phyloP scores from a whole-genome alignment of 2,113 vertebrate genomes.

The Pelobates fuscus region DNA sequence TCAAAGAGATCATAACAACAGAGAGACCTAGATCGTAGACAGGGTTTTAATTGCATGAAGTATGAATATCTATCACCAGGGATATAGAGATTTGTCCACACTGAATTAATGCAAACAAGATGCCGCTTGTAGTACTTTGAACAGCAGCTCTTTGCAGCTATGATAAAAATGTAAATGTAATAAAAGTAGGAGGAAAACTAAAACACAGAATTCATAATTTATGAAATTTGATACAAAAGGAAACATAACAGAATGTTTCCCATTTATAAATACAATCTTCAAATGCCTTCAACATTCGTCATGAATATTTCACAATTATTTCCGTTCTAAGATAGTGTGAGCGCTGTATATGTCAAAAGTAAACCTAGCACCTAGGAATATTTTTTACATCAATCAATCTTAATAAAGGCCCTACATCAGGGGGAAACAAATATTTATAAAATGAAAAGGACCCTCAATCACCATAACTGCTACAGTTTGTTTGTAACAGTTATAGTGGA shows the following conservation, averaged over 20 bases:
- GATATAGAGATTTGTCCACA: constrained; percentile 25
- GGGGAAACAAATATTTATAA: too few relatives aligned
- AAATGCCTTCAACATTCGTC: background rate
- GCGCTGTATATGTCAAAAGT: background rate
- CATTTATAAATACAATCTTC: background rate
- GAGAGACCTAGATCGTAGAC: constrained; percentile 5
- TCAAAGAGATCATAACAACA: constrained; percentile 26
- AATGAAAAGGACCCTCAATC: too few relatives aligned
- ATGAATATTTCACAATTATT: background rate
- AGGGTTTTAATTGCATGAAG: constrained; percentile 40
- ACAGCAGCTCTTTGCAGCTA: constrained; percentile 25
- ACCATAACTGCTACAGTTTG: too few relatives aligned
- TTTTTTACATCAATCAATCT: too few relatives aligned
- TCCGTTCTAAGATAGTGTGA: background rate
- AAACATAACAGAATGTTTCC: background rate
- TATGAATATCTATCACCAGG: constrained; percentile 32
- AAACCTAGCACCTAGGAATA: too few relatives aligned
- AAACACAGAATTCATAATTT: background rate
- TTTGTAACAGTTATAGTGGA: too few relatives aligned
- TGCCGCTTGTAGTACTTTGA: constrained; percentile 22
- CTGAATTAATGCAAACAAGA: constrained; percentile 13
- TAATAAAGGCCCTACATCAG: too few relatives aligned
- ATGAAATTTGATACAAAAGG: background rate
- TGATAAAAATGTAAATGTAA: background rate
- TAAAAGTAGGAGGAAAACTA: background rate